These are phyloP conservation scores for Plagiodera versicolora DNA, from an alignment of 2,888 invertebrate species.

Conservation along the genomic window DNA sequence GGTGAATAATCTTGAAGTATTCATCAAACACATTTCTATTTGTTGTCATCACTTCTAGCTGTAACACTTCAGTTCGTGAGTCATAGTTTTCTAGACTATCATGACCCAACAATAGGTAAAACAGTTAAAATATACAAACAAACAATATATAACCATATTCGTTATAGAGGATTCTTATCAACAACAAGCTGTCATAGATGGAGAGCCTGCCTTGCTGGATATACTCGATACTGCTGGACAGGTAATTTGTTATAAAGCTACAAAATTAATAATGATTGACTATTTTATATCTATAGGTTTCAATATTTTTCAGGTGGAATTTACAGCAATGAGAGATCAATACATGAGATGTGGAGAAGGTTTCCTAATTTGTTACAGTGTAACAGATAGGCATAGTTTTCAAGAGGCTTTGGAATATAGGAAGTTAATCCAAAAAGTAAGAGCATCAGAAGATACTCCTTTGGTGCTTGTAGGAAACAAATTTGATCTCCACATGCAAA, in stretches of 20 bases:
- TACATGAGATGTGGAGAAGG: conserved; percentile 94
- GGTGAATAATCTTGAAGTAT: conserved; percentile 55
- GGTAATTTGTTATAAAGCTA: too few species aligned
- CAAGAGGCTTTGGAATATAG: conserved; percentile 85
- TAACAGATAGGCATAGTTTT: conserved; percentile 84
- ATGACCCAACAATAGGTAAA: conserved; percentile 91
- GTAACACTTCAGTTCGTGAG: conserved; percentile 91
- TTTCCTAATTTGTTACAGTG: conserved; percentile 89
- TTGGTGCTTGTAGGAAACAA: conserved; percentile 88
- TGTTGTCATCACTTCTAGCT: conserved; percentile 63
- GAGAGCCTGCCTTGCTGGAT: conserved; percentile 85
- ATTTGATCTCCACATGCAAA: conserved; percentile 78
- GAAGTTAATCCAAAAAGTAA: conserved; percentile 78
- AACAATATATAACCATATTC: conserved; percentile 11
- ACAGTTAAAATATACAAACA: conserved; percentile 25
- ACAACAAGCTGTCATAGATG: conserved; percentile 91
- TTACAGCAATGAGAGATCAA: conserved; percentile 92
- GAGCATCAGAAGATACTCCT: conserved; percentile 84
- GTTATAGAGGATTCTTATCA: conserved; percentile 89
- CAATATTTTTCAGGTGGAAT: conserved; percentile 69
- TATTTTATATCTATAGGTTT: neutral
- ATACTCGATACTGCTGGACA: conserved; percentile 93
- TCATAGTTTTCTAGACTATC: conserved; percentile 89
- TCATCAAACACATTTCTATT: neutral
- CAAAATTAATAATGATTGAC: too few species aligned